These are phyloP conservation scores for Drosophila paranaensis DNA, from an alignment of 2,888 invertebrate genomes.

Conservation along the genomic window DNA sequence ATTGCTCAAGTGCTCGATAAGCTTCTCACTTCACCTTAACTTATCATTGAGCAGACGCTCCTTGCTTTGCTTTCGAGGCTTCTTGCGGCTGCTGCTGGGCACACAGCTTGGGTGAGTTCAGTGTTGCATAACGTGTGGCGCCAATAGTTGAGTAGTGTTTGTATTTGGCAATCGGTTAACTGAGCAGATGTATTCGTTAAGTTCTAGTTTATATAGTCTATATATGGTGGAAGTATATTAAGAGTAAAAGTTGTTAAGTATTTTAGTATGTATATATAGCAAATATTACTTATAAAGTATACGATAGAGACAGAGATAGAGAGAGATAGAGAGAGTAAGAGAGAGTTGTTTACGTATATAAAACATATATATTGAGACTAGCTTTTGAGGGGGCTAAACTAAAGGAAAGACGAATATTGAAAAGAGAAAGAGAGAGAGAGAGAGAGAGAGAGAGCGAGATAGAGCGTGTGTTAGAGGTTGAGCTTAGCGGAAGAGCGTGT, in stretches of 20 bases:
- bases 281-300: conserved; percentile 56
- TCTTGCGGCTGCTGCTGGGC: conserved; percentile 4
- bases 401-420: conserved; percentile 9
- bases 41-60: neutral
- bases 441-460: neutral
- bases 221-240: conserved; percentile 21
- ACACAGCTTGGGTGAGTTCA: conserved; percentile 2
- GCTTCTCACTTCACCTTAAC: neutral
- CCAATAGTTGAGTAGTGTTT: conserved; percentile 16
- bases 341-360: conserved; percentile 19
- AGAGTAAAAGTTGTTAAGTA: conserved; percentile 48
- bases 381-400: conserved; percentile 13
- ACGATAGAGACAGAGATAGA: conserved; percentile 34
- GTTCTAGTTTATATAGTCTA: conserved; percentile 43
- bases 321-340: conserved; percentile 38
- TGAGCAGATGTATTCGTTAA: conserved; percentile 29
- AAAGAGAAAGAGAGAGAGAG: neutral
- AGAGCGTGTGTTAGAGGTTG: conserved; percentile 4
- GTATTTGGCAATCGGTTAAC: conserved; percentile 1
- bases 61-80: neutral
- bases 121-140: conserved; percentile 43
- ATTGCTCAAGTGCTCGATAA: too few relatives aligned
- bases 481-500: conserved; percentile 13
- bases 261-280: conserved; percentile 48
- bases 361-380: conserved; percentile 33